phyloP scores from a whole-genome alignment of 2,113 vertebrate species.

The Tyrannus savana region DNA sequence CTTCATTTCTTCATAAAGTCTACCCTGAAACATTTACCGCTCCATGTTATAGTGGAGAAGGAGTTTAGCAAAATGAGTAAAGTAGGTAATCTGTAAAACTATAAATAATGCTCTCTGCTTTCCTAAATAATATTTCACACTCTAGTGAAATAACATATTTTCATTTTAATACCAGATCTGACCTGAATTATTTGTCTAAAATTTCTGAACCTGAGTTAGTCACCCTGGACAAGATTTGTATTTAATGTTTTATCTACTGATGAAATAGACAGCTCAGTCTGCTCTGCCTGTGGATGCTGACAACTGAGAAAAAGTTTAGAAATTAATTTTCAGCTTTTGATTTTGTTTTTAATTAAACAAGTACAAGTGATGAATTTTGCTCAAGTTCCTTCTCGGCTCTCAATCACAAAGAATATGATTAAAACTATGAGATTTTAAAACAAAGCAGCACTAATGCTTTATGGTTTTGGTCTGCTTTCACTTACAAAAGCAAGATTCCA shows the following conservation, averaged over 20 bases:
- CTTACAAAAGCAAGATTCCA: background rate
- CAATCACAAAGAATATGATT: background rate
- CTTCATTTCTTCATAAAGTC: conserved; percentile 61
- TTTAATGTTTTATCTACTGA: background rate
- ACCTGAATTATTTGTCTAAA: background rate
- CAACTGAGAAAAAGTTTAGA: background rate
- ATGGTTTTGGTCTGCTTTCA: background rate
- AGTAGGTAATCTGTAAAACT: background rate
- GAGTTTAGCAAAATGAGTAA: conserved; percentile 14
- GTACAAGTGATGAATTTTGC: background rate
- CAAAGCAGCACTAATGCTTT: background rate
- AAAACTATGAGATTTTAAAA: background rate
- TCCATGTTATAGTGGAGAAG: background rate
- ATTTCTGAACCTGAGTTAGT: background rate
- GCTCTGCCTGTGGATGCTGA: background rate
- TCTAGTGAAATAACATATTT: background rate
- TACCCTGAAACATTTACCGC: conserved; percentile 34
- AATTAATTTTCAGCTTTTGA: background rate
- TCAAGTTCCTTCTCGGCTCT: background rate
- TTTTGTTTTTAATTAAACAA: background rate
- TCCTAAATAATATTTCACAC: background rate
- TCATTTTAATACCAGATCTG: background rate
- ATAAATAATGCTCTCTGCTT: background rate
- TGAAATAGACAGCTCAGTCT: background rate
- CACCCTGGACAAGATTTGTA: background rate